Base-by-base conservation (phyloP, 2,113 vertebrate species). In the Crotalus viridis region DNA sequence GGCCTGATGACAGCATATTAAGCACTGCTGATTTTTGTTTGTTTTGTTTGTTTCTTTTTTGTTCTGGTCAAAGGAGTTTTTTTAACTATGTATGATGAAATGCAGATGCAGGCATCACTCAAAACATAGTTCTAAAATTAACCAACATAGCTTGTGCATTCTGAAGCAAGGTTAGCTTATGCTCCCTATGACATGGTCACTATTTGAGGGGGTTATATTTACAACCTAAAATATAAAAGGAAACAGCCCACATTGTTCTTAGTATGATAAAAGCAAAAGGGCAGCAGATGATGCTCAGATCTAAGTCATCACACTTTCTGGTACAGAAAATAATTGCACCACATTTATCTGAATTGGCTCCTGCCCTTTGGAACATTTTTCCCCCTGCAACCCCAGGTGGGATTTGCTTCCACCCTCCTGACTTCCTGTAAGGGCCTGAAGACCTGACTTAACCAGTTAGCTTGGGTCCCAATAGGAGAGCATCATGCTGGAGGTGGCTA, bases 281-380 rank as follows among this genome's bases (percentile, higher is more conserved):
- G 0, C 28, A 85, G 92, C 48, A 93, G 56, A 89, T 90, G 26
- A 52, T 88, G 91, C 91, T 93, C 5, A 94, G 59, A 21, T 88
- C 94, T 92, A 90, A 95, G 17, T 91, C 26, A 12, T 69, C 93
- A 92, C 88, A 43, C 8, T 89, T 87, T 87, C 57, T 89, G 90
- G 85, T 94, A 93, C 87, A 91, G 87, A 85, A 95, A 96, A 94
- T 90, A 55, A 93, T 69, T 55, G 94, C 94, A 46, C 93, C 5
- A 90, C 0, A 22, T 0, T 0, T 87, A 92, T 3, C 26, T 94
- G 87, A 87, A 94, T 51, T 28, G 93, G 87, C 57, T 64, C 59
- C 59, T 61, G 9, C 8, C 10, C 3, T 28, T 28, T 61, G 59
- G 24, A 51, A 26, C 9, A 26, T 26, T 61, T 26, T 61, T 9